Evolutionary conservation across 1,140 invertebrate genomes (phyloP).

Genomic region (Drosophila baimaii): DNA sequence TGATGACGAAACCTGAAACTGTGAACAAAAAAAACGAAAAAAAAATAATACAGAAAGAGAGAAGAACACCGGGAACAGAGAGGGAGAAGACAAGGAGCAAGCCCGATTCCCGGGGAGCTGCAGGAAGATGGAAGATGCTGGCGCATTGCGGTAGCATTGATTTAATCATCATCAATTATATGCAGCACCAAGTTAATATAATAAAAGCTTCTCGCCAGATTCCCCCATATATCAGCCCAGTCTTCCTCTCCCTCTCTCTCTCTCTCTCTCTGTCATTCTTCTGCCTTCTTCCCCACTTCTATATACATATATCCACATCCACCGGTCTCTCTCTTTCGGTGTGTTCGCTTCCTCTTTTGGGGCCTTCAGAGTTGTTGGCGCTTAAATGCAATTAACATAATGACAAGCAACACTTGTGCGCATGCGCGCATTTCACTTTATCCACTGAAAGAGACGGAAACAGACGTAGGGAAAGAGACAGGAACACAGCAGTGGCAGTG

Average conservation of each 20-base stretch:
- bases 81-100: background rate
- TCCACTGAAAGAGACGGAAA: conserved; percentile 18
- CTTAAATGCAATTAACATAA: conserved; percentile 83
- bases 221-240: conserved; percentile 17
- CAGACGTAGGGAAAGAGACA: conserved; percentile 4
- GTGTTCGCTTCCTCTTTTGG: conserved; percentile 34
- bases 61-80: conserved; percentile 12
- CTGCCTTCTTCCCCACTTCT: background rate
- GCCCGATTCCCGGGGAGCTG: background rate
- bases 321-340: background rate
- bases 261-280: background rate
- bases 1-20: conserved; percentile 57
- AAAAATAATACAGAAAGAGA: conserved; percentile 9
- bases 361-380: conserved; percentile 58
- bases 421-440: conserved; percentile 78
- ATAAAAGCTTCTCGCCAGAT: conserved; percentile 67
- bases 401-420: conserved; percentile 82
- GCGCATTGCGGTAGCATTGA: conserved; percentile 82
- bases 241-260: background rate
- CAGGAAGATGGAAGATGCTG: conserved; percentile 48
- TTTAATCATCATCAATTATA: conserved; percentile 83
- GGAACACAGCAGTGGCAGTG: background rate
- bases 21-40: conserved; percentile 9
- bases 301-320: background rate
- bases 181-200: conserved; percentile 83